Evolutionary conservation across 2,113 vertebrate genomes (phyloP), one percentile per base, ranked within the genome.

Genomic region (Hucho hucho): DNA sequence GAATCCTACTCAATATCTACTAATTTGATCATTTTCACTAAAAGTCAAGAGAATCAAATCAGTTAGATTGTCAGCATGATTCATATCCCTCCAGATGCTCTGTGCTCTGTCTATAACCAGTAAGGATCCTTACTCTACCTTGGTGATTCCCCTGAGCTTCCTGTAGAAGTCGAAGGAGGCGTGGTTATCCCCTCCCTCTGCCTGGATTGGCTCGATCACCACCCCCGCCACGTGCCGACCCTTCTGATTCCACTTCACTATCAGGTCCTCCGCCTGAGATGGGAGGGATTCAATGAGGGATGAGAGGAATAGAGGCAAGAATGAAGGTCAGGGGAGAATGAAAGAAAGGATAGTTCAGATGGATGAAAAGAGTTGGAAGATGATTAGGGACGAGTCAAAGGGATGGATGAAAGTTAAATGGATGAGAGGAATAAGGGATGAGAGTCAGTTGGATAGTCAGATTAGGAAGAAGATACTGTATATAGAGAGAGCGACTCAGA

Each of bases 401-500:
- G n/a, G 18, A 14, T 22, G 22, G 22, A 63, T n/a, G 3, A 64
- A 14, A 25, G 25, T 25, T 22, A 64, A 7, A 3, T 12, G 53
- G 53, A 18, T 20, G 47, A 16, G 9, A 53, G 47, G 16, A 12
- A 53, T 53, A 18, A 53, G 49, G 53, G 16, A 18, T 20, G 53
- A 20, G 53, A 56, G 53, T 56, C 14, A 56, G 53, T 56, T 14
- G 37, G 37, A 43, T 43, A 9, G 9, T 11, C 37, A 43, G 9
- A 43, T 43, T 43, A 43, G 37, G 37, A 43, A 43, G 37, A 43
- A 43, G 7, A 43, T 43, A 11, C 2, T 43, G 37, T 43, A 43
- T 43, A 9, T 11, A 63, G n/a, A 24, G 9, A 11, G n/a, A 18
- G 59, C 11, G 37, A 49, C 64, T 69, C 69, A 84, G 86, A 99